These are phyloP conservation scores for Helicoverpa armigera DNA, from an alignment of 1,140 invertebrate genomes.

Conservation along the genomic window DNA sequence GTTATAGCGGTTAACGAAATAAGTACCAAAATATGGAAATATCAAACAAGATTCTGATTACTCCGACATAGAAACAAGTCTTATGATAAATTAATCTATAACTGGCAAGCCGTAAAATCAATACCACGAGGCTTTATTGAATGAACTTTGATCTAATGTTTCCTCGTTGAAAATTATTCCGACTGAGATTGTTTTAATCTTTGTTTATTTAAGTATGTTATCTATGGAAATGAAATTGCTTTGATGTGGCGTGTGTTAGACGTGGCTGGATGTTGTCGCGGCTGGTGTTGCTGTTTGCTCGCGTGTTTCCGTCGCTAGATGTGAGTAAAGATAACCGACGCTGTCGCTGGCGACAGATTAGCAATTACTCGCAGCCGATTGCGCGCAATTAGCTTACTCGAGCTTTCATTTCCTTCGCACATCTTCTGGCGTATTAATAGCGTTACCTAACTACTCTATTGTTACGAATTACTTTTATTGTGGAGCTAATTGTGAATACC, in stretches of 20 bases:
- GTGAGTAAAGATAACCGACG: slow-evolving; percentile 55
- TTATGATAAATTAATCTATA: background rate
- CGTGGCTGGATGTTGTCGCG: slow-evolving; percentile 9
- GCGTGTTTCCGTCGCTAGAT: slow-evolving; percentile 10
- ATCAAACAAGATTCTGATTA: too few species aligned
- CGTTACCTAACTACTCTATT: slow-evolving; percentile 21
- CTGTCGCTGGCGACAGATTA: slow-evolving; percentile 59
- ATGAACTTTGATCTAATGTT: background rate
- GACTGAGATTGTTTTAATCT: background rate
- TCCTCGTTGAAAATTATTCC: slow-evolving; percentile 10
- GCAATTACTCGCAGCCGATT: slow-evolving; percentile 65
- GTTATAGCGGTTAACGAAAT: too few species aligned
- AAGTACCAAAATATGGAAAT: too few species aligned
- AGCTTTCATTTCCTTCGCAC: slow-evolving; percentile 65
- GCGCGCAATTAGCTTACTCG: slow-evolving; percentile 63
- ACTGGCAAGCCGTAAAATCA: background rate
- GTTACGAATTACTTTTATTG: background rate
- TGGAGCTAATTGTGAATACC: background rate
- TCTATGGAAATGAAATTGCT: slow-evolving; percentile 21
- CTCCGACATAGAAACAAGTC: too few species aligned
- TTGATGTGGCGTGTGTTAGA: slow-evolving; percentile 10
- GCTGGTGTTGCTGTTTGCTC: slow-evolving; percentile 8
- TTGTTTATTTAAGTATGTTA: slow-evolving; percentile 26
- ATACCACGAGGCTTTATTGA: background rate
- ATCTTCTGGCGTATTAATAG: slow-evolving; percentile 41